Evolutionary conservation across 2,888 invertebrate genomes (phyloP), one percentile per base, ranked within the genome.

Genomic region (Agrotis segetum): DNA sequence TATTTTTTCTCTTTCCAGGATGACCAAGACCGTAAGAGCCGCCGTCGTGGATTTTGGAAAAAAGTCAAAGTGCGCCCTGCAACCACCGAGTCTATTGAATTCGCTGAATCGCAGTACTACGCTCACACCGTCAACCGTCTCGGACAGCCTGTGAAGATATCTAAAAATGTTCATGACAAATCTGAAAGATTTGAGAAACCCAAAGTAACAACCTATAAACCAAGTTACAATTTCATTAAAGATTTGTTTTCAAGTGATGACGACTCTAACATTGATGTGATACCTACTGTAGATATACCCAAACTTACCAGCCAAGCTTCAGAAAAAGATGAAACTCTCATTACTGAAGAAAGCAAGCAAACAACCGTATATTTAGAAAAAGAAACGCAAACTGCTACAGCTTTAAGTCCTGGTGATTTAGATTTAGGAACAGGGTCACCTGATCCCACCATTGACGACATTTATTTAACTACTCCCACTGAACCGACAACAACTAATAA

Each of bases 61-160:
- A 97, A 97, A 80, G 97, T 98, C 0, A 97, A 97, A 79, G 97
- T 97, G 40, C 96, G 96, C 59, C 96, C 97, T 6, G 92, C 92
- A 14, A 88, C 89, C 56, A 88, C 93, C 6, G 98, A 98, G 90
- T 97, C 97, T 34, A 97, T 98, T 64, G 98, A 98, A 87, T 97
- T 97, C 0, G 98, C 98, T 0, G 98, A 98, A 90, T 98, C 98
- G 0, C 98, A 98, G 91, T 95, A 95, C 87, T 96, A 96, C 84
- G 79, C 91, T 4, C 97, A 97, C 87, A 96, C 98, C 46, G 97
- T 96, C 7, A 95, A 97, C 79, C 93, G 96, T 74, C 90, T 96
- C 6, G 93, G 93, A 58, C 90, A 93, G 81, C 80, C 88, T 11
- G 80, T 93, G 19, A 86, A 88, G 59, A 79, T 71, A 60, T 87